phyloP scores from a whole-genome alignment of 1,140 invertebrate species.

The Drosophila mojavensis region DNA sequence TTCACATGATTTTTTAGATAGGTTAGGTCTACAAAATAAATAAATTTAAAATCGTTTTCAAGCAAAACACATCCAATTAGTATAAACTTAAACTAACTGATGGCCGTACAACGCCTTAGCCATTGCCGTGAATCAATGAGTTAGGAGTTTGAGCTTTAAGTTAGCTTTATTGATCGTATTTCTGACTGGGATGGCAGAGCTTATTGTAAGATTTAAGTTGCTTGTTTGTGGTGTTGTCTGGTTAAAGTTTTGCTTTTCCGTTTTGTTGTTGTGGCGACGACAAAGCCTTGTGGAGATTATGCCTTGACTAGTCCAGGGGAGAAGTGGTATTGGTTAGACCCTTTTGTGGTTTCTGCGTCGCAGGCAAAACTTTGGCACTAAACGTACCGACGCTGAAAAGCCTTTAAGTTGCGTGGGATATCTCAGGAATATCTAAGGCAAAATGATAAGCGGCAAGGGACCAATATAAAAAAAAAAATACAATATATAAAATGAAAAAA shows the following conservation, averaged over 20 bases:
- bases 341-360: conserved; percentile 38
- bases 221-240: conserved; percentile 41
- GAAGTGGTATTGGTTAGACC: conserved; percentile 25
- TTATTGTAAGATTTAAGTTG: conserved; percentile 40
- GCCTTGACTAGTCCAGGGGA: conserved; percentile 17
- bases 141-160: conserved; percentile 3
- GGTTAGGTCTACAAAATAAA: too few species aligned
- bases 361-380: conserved; percentile 24
- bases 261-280: conserved; percentile 30
- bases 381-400: conserved; percentile 31
- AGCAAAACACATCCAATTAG: background rate
- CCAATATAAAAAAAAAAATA: background rate
- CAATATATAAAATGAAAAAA: conserved; percentile 1
- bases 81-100: background rate
- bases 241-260: conserved; percentile 19
- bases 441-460: conserved; percentile 43
- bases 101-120: background rate
- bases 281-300: conserved; percentile 42
- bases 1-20: too few species aligned
- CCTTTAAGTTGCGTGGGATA: conserved; percentile 49
- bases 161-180: conserved; percentile 22
- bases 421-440: conserved; percentile 36
- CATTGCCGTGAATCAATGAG: background rate
- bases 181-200: conserved; percentile 19
- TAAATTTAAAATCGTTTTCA: too few species aligned